phyloP scores from a whole-genome alignment of 2,888 invertebrate species.

The Ametastegia equiseti region DNA sequence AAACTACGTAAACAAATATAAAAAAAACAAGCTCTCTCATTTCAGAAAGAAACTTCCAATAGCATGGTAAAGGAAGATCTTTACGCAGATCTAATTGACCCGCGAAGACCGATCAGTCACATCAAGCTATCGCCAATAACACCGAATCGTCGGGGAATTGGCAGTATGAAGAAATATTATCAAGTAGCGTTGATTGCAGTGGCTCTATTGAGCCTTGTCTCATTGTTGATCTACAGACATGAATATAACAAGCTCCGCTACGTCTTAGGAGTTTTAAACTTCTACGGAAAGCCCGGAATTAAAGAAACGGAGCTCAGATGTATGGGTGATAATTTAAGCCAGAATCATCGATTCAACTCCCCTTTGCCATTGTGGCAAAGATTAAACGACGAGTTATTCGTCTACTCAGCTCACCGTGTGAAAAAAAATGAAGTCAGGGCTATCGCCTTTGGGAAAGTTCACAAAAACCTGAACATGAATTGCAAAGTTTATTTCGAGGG shows the following conservation, averaged over 20 bases:
- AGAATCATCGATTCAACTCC: slow-evolving; percentile 78
- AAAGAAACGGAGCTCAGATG: slow-evolving; percentile 79
- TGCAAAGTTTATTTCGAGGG: slow-evolving; percentile 85
- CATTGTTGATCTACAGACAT: slow-evolving; percentile 89
- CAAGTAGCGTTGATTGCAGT: slow-evolving; percentile 85
- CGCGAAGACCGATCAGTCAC: background rate
- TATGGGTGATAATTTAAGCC: slow-evolving; percentile 51
- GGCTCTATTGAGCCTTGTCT: slow-evolving; percentile 84
- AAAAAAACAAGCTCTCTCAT: background rate
- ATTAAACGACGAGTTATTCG: slow-evolving; percentile 80
- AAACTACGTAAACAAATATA: background rate
- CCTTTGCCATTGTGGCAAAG: slow-evolving; percentile 83
- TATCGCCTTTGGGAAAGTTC: slow-evolving; percentile 81
- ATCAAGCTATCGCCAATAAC: background rate
- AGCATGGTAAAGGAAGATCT: slow-evolving; percentile 41
- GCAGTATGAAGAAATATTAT: slow-evolving; percentile 89
- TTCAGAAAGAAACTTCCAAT: background rate
- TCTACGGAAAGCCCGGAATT: slow-evolving; percentile 86
- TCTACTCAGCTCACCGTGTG: slow-evolving; percentile 83
- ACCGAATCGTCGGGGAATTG: slow-evolving; percentile 25
- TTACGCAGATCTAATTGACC: slow-evolving; percentile 9
- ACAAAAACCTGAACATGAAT: slow-evolving; percentile 80
- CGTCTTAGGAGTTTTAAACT: slow-evolving; percentile 90
- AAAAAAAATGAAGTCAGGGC: slow-evolving; percentile 79
- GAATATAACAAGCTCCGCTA: slow-evolving; percentile 91